phyloP scores from a whole-genome alignment of 2,797 vertebrate species.

The Platyrinchus mystaceus region DNA sequence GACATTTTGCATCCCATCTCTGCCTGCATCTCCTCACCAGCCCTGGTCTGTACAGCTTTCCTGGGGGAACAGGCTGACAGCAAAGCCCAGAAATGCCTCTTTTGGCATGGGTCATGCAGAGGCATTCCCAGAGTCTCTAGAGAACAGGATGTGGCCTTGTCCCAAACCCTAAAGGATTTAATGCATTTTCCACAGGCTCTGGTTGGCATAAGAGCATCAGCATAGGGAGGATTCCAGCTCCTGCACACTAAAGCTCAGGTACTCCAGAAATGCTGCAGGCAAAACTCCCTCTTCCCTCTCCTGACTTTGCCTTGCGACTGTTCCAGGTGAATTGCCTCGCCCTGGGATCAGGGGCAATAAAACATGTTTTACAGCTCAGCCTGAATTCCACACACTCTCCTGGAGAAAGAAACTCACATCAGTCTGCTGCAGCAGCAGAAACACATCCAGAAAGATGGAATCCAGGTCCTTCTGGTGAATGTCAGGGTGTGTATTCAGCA shows the following conservation, averaged over 20 bases:
- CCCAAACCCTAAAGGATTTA: background rate
- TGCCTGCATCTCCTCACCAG: background rate
- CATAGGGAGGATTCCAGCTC: background rate
- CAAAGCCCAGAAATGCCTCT: background rate
- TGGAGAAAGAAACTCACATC: background rate
- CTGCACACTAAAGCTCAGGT: background rate
- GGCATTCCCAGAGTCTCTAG: background rate
- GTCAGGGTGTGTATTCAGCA: background rate
- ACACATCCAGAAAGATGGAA: background rate
- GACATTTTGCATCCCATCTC: background rate
- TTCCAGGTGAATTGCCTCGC: background rate
- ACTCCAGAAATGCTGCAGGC: background rate
- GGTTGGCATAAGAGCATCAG: background rate
- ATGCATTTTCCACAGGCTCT: background rate
- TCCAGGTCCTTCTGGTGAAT: background rate
- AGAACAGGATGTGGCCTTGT: background rate
- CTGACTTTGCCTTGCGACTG: accelerated
- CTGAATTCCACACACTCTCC: background rate
- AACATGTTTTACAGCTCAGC: background rate
- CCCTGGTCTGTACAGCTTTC: background rate
- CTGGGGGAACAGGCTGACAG: background rate
- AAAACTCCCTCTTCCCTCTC: background rate
- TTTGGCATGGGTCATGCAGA: background rate
- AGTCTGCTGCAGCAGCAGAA: background rate
- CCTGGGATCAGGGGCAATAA: background rate